Base-by-base conservation (phyloP, 2,113 vertebrate species). In the Chauna torquata region DNA sequence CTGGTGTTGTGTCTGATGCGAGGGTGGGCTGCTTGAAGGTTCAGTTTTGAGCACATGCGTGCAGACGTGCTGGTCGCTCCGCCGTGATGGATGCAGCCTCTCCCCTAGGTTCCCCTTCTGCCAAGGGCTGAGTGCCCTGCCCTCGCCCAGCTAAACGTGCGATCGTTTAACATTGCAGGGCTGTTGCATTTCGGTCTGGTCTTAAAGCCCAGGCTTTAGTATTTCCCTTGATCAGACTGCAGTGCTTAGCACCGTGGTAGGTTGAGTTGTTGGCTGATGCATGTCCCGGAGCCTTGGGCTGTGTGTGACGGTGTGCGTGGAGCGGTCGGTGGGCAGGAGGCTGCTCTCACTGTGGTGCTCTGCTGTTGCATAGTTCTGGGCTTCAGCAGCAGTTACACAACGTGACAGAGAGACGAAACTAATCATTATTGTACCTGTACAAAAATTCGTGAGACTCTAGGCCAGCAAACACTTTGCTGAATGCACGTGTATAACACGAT, bases 401-500 rank as follows among this genome's bases (percentile, higher is more conserved):
- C 9, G 20, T 8, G 64, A 45, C 4, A 28, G 12, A 12, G 25
- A 32, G 3, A 12, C 64, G 15, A 49, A 54, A 64, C 9, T 13
- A 24, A 7, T 28, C 1, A 9, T 17, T 36, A 16, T 16, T 36
- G 2, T 12, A 8, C 47, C 57, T 25, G 13, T 62, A 23, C 18
- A 38, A 22, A 30, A 71, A 42, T n/a, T 2, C 2, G 0, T 11
- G 45, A n/a, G 57, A 4, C 9, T 38, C 42, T 14, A 61, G 49
- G 9, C 4, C 32, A 69, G 47, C 14, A 5, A 71, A 61, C 1
- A 3, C 16, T 58, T 52, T 34, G 32, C 36, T 36, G 52, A 47
- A 42, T 16, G 52, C 0, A 0, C 2, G 40, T 17, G 8, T n/a
- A 7, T 28, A 50, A 81, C 6, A 7, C 7, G 45, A 32, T 57